These are phyloP conservation scores for Drosophila willistoni DNA, from an alignment of 1,140 invertebrate genomes.

Conservation along the genomic window DNA sequence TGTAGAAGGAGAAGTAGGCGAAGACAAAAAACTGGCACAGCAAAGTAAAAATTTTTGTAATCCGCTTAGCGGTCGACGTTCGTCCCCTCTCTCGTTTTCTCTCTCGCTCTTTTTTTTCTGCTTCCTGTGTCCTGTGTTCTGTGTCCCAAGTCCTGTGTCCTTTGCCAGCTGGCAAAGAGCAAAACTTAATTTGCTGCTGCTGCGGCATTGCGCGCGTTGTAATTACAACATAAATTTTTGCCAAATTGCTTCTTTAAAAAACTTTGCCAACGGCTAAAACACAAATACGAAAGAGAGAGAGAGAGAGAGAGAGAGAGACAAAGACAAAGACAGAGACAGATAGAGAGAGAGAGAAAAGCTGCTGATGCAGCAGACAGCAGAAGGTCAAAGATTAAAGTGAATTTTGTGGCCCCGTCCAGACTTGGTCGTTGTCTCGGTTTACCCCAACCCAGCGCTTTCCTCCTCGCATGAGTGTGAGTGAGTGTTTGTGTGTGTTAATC, in stretches of 20 bases:
- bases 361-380: conserved; percentile 13
- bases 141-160: conserved; percentile 55
- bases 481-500: conserved; percentile 5
- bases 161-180: conserved; percentile 57
- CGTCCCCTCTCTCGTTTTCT: neutral
- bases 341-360: conserved; percentile 23
- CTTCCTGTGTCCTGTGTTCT: conserved; percentile 1
- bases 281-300: neutral
- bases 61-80: conserved; percentile 61
- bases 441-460: neutral
- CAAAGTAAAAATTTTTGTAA: conserved; percentile 62
- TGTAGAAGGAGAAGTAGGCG: neutral
- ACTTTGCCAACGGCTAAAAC: conserved; percentile 36
- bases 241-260: conserved; percentile 74
- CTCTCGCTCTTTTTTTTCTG: too few relatives aligned
- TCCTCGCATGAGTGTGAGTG: neutral
- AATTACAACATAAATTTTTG: conserved; percentile 76
- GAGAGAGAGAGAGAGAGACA: neutral
- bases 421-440: conserved; percentile 13
- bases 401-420: conserved; percentile 15
- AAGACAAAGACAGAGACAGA: neutral
- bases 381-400: conserved; percentile 22
- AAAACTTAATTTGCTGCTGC: conserved; percentile 77
- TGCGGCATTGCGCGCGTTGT: conserved; percentile 35
- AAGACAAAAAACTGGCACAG: conserved; percentile 38